These are phyloP conservation scores for Thereuonema tuberculata DNA, from an alignment of 1,140 invertebrate genomes.

Conservation along the genomic window DNA sequence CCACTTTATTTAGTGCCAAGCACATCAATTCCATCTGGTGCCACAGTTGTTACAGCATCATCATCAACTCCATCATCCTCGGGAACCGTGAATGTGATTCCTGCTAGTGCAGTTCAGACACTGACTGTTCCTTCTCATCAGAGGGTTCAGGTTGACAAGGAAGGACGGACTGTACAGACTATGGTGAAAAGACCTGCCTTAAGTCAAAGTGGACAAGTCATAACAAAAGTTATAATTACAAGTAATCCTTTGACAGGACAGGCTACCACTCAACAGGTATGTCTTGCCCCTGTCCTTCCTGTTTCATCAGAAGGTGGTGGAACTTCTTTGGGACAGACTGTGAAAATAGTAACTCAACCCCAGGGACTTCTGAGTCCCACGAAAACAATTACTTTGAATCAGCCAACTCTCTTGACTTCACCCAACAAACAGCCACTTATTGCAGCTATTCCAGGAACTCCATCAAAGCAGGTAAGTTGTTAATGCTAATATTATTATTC, in stretches of 20 bases:
- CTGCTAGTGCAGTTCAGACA: not conserved
- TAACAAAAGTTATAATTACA: conserved; percentile 45
- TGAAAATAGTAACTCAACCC: conserved; percentile 19
- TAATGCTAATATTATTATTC: no score
- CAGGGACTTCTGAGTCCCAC: conserved; percentile 33
- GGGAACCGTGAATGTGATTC: not conserved
- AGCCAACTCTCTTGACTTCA: conserved; percentile 23
- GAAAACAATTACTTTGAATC: conserved; percentile 52
- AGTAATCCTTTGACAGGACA: conserved; percentile 32
- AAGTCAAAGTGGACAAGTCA: conserved; percentile 22
- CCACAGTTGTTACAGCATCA: not conserved
- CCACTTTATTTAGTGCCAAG: not conserved
- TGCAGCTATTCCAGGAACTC: conserved; percentile 22
- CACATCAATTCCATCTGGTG: not conserved
- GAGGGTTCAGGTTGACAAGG: not conserved
- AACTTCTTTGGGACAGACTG: conserved; percentile 23
- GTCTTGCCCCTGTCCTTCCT: conserved; percentile 8
- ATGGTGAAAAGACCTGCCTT: not conserved
- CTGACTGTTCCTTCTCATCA: not conserved
- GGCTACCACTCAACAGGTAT: conserved; percentile 13
- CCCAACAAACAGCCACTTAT: conserved; percentile 20
- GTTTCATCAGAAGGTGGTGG: conserved; percentile 28
- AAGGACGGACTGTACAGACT: not conserved
- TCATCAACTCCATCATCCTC: no score
- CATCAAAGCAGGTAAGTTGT: conserved; percentile 23